Conservation (phyloP, 2,888 invertebrate genomes). For the Halocaridina rubra region DNA sequence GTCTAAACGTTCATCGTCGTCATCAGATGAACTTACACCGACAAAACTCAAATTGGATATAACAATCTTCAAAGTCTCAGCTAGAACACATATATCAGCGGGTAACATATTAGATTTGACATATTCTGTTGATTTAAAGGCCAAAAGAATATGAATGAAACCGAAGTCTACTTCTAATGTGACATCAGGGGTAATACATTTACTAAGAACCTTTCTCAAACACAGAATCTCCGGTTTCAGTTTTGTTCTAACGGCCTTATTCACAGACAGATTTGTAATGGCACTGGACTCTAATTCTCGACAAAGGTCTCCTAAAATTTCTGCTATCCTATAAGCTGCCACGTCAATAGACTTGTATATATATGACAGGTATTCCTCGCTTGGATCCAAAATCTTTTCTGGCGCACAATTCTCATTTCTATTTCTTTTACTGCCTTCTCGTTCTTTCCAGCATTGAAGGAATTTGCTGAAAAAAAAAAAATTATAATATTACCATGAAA, state of each 20-base stretch:
- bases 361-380: slow-evolving; percentile 15
- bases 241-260: slow-evolving; percentile 31
- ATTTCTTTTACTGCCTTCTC: background rate
- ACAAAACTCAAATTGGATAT: slow-evolving; percentile 29
- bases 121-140: slow-evolving; percentile 6
- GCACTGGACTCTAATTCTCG: slow-evolving; percentile 31
- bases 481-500: background rate
- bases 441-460: background rate
- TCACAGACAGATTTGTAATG: slow-evolving; percentile 25
- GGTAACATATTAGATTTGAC: slow-evolving; percentile 24
- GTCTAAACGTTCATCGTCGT: slow-evolving; percentile 20
- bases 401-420: background rate
- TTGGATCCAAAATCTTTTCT: background rate
- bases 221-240: slow-evolving; percentile 43
- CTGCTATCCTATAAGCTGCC: slow-evolving; percentile 17
- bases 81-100: slow-evolving; percentile 24
- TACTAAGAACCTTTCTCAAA: slow-evolving; percentile 20
- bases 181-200: background rate
- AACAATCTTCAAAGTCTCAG: slow-evolving; percentile 33
- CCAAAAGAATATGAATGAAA: slow-evolving; percentile 49
- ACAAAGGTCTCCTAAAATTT: slow-evolving; percentile 2
- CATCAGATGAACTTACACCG: slow-evolving; percentile 48
- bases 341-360: slow-evolving; percentile 36
- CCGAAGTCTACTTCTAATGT: slow-evolving; percentile 3
- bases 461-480: slow-evolving; percentile 25